Conservation (phyloP, 2,797 vertebrate genomes). For the Gorsachius magnificus region DNA sequence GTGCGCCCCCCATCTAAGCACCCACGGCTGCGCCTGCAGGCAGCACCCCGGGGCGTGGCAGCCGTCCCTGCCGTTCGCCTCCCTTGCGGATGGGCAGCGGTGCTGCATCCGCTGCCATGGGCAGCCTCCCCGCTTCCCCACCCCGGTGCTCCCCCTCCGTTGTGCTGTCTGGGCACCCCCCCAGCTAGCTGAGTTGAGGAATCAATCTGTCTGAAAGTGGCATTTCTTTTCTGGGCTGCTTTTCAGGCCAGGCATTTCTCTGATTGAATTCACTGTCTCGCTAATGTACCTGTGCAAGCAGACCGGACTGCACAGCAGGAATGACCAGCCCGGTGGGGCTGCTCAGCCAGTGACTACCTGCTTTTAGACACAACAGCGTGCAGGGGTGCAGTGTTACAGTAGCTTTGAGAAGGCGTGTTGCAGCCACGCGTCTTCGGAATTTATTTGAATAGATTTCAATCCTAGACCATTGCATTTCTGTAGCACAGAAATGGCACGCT, state of each 20-base stretch:
- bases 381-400: background rate
- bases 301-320: background rate
- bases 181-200: background rate
- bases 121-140: background rate
- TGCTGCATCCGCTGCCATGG: background rate
- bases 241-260: background rate
- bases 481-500: background rate
- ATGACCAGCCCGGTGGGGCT: background rate
- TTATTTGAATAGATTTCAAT: background rate
- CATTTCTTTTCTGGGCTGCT: background rate
- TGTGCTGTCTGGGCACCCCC: background rate
- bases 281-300: too few relatives aligned
- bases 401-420: background rate
- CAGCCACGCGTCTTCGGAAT: background rate
- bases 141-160: background rate
- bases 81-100: rapidly evolving
- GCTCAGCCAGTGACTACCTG: background rate
- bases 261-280: background rate
- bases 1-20: background rate
- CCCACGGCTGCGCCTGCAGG: background rate
- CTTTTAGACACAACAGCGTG: background rate
- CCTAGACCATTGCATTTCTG: background rate
- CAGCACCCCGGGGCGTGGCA: background rate
- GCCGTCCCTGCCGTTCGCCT: too few relatives aligned
- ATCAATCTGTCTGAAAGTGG: background rate